A percentile compares a stretch with the other conserved stretches of the same genome.
Evolutionary conservation across 1,140 invertebrate species (phyloP).

Genomic region (Sycophila sp.): DNA sequence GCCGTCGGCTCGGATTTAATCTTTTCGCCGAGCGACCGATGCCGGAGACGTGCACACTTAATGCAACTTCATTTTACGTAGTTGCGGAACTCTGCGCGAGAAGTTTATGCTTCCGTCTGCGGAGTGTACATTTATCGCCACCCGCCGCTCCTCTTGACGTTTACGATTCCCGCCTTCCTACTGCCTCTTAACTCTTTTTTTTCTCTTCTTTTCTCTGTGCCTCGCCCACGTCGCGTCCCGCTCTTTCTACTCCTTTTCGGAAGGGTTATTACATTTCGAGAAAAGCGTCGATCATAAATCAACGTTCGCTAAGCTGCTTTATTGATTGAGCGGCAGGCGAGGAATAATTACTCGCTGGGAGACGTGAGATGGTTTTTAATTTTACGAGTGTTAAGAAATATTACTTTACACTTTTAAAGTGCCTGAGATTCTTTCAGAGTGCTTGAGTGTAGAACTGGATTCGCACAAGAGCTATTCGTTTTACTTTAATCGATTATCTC

Average conservation of each 20-base stretch:
- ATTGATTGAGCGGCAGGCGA: background rate
- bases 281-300: slow-evolving; percentile 12
- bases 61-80: slow-evolving; percentile 30
- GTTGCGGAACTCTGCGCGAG: slow-evolving; percentile 9
- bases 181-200: background rate
- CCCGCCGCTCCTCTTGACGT: slow-evolving; percentile 18
- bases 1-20: slow-evolving; percentile 12
- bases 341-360: too few relatives aligned
- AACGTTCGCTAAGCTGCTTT: background rate
- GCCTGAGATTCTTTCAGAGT: too few relatives aligned
- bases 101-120: slow-evolving; percentile 12
- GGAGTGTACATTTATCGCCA: slow-evolving; percentile 18
- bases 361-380: too few relatives aligned
- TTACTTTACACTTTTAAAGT: too few relatives aligned
- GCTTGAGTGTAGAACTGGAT: too few relatives aligned
- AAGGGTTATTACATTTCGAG: slow-evolving; percentile 12
- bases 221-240: too few relatives aligned
- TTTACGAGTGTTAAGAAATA: too few relatives aligned
- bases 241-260: too few relatives aligned
- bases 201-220: background rate
- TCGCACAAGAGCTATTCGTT: too few relatives aligned
- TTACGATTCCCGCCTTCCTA: slow-evolving; percentile 17
- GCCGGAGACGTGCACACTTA: slow-evolving; percentile 1
- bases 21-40: background rate
- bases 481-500: too few relatives aligned